phyloP scores from a whole-genome alignment of 2,888 invertebrate genomes.

The Amphipoea oculea region DNA sequence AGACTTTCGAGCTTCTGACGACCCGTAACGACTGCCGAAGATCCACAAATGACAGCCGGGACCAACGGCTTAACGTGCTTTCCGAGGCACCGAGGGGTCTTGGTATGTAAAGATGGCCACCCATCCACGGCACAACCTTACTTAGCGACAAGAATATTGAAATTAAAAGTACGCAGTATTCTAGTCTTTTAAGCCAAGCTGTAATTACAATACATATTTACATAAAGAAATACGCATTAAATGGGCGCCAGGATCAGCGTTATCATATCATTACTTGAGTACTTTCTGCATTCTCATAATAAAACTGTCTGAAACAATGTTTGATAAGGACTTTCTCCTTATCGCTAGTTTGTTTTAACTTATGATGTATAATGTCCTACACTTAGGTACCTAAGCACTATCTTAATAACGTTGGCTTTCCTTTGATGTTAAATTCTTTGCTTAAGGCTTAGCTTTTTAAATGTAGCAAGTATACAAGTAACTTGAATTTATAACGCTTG shows the following conservation, averaged over 20 bases:
- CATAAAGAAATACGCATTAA: constrained; percentile 1
- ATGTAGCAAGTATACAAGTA: neutral
- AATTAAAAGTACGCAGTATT: neutral
- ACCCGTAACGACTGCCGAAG: no score
- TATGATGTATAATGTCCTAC: neutral
- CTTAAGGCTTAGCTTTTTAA: neutral
- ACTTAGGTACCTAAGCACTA: neutral
- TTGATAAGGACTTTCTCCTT: constrained; percentile 25
- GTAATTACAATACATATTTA: constrained; percentile 9
- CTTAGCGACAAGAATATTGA: no score
- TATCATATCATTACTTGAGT: constrained; percentile 20
- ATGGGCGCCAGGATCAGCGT: neutral
- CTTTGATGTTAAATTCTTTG: constrained; percentile 11
- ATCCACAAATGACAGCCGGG: no score
- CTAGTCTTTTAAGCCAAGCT: neutral
- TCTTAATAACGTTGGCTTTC: neutral
- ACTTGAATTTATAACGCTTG: neutral
- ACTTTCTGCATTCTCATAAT: constrained; percentile 9
- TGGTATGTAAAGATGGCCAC: no score
- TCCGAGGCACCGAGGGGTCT: no score
- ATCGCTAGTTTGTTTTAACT: constrained; percentile 21
- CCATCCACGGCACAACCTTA: no score
- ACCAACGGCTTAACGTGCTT: no score
- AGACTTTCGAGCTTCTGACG: no score
- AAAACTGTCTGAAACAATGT: constrained; percentile 19